phyloP scores from a whole-genome alignment of 2,888 invertebrate genomes.

The Synergus umbraculus region DNA sequence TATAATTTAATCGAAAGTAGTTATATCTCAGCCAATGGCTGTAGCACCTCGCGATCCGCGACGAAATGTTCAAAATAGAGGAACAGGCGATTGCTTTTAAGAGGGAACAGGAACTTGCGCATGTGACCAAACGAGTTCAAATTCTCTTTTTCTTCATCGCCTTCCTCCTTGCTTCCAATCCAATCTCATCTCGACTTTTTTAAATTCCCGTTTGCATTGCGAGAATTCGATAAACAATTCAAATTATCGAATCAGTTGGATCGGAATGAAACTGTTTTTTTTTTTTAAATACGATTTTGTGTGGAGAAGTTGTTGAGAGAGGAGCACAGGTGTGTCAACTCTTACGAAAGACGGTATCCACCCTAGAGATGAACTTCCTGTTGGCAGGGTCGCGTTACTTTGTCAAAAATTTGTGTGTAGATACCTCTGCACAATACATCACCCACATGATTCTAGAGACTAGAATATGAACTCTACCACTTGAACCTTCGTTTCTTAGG shows the following conservation, averaged over 20 bases:
- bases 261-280: too few relatives aligned
- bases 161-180: neutral
- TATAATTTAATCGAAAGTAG: slow-evolving; percentile 72
- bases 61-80: slow-evolving; percentile 73
- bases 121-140: slow-evolving; percentile 48
- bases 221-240: neutral
- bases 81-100: slow-evolving; percentile 76
- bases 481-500: slow-evolving; percentile 31
- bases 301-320: neutral
- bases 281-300: slow-evolving; percentile 42
- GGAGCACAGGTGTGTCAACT: slow-evolving; percentile 58
- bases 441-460: slow-evolving; percentile 28
- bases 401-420: slow-evolving; percentile 39
- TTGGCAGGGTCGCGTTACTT: slow-evolving; percentile 57
- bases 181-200: neutral
- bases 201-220: neutral
- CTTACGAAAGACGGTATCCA: slow-evolving; percentile 55
- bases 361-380: slow-evolving; percentile 57
- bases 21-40: slow-evolving; percentile 67
- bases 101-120: slow-evolving; percentile 56
- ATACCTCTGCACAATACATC: slow-evolving; percentile 11
- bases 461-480: slow-evolving; percentile 40
- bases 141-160: slow-evolving; percentile 47
- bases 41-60: slow-evolving; percentile 59
- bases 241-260: neutral